Evolutionary conservation across 2,113 vertebrate species (phyloP), one percentile per base, ranked within the genome.

Genomic region (Mormyrus lacerda): DNA sequence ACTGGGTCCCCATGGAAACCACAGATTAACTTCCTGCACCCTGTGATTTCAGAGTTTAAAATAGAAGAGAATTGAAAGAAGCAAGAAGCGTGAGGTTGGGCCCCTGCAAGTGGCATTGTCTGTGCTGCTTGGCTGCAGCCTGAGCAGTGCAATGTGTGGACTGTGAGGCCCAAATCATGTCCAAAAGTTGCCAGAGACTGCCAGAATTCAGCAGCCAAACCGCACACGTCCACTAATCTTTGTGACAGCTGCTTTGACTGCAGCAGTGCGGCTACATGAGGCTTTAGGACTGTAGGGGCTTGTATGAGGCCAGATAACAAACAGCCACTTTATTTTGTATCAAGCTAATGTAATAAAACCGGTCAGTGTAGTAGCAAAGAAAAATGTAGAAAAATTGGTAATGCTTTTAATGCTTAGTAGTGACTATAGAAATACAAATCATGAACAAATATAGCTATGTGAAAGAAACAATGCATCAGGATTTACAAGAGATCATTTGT

Each of bases 21-120:
- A 48, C 27, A 89, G 91, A 91, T 92, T 90, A 90, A 76, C 91
- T 91, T 92, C 91, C 90, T 91, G 88, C 79, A 88, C 88, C 89
- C 61, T 91, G 89, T 91, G 91, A 92, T 91, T 92, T 92, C 90
- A 88, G 88, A 45, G 89, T 89, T 93, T 92, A 90, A 92, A 92
- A 93, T 91, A 92, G 90, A 91, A 85, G 88, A 89, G 48, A 79
- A 85, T 39, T 42, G 44, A 89, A 85, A 85, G 51, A 47, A 51
- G 50, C 24, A 19, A 35, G 90, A 61, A 39, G 87, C 39, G 47
- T 47, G 83, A 89, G 88, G 82, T 69, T 27, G 15, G 65, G 48
- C 88, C 53, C 19, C 17, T 35, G 45, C 6, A 31, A 9, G 7
- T 10, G 10, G 31, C 48, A 15, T 58, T 65, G 55, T 50, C 35